These are phyloP conservation scores for Phaetusa simplex DNA, from an alignment of 2,113 vertebrate species.

Conservation along the genomic window DNA sequence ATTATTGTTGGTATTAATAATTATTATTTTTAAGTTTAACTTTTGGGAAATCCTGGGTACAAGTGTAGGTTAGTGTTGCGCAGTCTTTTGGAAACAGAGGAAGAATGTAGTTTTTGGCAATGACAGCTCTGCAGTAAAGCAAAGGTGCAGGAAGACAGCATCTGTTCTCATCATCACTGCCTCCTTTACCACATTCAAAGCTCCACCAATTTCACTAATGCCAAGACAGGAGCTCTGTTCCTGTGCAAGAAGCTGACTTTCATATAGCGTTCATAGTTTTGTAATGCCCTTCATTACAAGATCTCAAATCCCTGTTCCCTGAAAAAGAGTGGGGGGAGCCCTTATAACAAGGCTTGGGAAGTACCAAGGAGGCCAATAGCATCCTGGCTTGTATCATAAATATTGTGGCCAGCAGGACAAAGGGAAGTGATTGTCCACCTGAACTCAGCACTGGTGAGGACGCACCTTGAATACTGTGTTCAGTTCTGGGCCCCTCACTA, in stretches of 20 bases:
- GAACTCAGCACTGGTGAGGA: neutral
- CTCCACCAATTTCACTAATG: neutral
- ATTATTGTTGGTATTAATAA: neutral
- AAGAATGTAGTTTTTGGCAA: neutral
- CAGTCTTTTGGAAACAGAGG: neutral
- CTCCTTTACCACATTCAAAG: neutral
- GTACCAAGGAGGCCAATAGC: neutral
- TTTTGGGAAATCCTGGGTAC: neutral
- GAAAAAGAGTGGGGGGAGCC: neutral
- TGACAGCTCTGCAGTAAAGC: neutral
- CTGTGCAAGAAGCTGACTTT: neutral
- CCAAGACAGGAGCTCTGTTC: neutral
- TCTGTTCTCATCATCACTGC: neutral
- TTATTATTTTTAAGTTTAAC: neutral
- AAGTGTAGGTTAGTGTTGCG: neutral
- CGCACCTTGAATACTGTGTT: accelerated
- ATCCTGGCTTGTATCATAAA: neutral
- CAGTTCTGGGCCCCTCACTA: neutral
- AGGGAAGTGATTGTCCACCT: neutral
- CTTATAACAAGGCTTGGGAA: neutral
- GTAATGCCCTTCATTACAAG: neutral
- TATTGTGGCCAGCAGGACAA: neutral
- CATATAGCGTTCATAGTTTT: neutral
- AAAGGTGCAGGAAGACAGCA: neutral
- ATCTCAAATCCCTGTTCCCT: neutral